Evolutionary conservation across 2,113 vertebrate species (phyloP).

Genomic region (Peromyscus californicus): DNA sequence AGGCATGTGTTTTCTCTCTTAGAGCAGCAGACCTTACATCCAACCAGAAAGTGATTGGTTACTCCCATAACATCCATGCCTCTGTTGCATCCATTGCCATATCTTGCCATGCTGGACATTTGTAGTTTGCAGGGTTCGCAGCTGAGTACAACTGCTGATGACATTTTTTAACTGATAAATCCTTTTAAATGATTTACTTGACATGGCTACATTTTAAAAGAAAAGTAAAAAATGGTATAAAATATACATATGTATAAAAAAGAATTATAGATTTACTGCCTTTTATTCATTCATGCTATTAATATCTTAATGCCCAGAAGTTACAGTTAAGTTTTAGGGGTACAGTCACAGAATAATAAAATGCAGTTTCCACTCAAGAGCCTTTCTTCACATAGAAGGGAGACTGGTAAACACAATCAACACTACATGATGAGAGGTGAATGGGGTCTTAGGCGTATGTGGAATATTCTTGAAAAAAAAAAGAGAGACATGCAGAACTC

Average conservation of each 20-base stretch:
- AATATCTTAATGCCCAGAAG: background rate
- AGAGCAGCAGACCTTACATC: background rate
- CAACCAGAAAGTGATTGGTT: background rate
- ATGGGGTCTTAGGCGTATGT: background rate
- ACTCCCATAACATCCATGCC: no score
- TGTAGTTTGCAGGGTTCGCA: background rate
- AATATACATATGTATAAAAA: background rate
- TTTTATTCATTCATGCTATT: background rate
- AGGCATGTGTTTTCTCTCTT: background rate
- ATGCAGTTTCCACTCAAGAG: background rate
- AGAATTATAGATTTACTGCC: background rate
- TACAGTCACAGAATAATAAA: background rate
- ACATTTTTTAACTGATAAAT: background rate
- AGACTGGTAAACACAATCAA: background rate
- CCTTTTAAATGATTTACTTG: conserved; percentile 40
- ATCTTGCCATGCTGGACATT: background rate
- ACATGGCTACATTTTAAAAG: conserved; percentile 15
- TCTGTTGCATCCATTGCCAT: background rate
- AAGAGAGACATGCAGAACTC: background rate
- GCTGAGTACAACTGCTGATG: background rate
- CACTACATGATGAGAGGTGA: background rate
- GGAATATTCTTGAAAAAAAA: background rate
- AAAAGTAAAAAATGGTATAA: background rate
- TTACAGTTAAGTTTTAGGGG: background rate
- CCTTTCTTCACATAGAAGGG: background rate